Base-by-base conservation (phyloP, 2,888 invertebrate genomes). In the Copidosoma aretas region DNA sequence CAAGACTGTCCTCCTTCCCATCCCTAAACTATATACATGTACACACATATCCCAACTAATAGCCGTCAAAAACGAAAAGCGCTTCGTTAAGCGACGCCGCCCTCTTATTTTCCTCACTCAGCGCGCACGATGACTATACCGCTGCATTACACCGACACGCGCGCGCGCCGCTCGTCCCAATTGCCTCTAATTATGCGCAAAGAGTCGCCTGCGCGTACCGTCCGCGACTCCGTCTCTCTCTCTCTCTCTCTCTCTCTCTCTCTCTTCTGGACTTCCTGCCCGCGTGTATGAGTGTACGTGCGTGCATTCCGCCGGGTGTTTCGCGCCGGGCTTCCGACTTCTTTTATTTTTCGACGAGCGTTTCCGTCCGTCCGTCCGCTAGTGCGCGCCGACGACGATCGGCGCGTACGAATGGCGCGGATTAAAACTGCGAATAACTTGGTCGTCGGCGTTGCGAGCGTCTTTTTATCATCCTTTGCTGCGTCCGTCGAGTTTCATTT, bases 161-260 rank as follows among this genome's bases (percentile, higher is more conserved):
- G 49, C 3, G 17, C 41, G 25, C 54, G 8, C 32, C 57, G 64
- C 43, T 17, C 43, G 43, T 62, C 62, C 68, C 71, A 71, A 71
- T 71, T 71, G 63, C 63, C 71, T 63, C 66, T 52, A 68, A 71
- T 68, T 71, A 68, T 68, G 57, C 19, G 68, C 71, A 61, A 64
- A 51, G 60, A 53, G 56, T 12, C 59, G 21, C 54, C 67, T 62
- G 25, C 54, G 62, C 65, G 64, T 57, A 12, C 43, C 15, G 43
- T 17, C 41, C 41, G 8, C 10, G 10, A 8, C 14, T 14, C 14
- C 41, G 8, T 41, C 41, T 41, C 41, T 41, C 41, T 53, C 53
- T 53, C 53, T 53, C 53, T 53, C 41, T 41, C 41, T 41, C 41
- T 41, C 41, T 41, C 41, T 41, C 41, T 41, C 41, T 41, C 41